Evolutionary conservation across 2,113 vertebrate species (phyloP).

Genomic region (Gymnarchus niloticus): DNA sequence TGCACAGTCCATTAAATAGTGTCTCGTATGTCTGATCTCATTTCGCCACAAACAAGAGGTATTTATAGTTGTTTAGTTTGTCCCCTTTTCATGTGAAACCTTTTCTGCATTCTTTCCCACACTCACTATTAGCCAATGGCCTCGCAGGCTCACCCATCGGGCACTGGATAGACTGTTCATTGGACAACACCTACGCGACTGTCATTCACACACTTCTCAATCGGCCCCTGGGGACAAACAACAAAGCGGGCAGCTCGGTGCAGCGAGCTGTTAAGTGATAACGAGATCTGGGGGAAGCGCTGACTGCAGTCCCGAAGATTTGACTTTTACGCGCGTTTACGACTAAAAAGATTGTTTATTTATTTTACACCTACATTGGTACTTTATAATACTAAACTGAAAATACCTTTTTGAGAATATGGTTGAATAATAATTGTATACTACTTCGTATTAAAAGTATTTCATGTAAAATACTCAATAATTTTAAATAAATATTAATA

Average conservation of each 20-base stretch:
- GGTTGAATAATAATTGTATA: not conserved
- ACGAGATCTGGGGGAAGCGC: constrained; percentile 50
- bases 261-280: constrained; percentile 53
- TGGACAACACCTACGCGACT: constrained; percentile 66
- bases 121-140: constrained; percentile 75
- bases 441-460: not conserved
- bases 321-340: constrained; percentile 8
- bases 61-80: constrained; percentile 71
- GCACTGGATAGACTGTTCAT: constrained; percentile 61
- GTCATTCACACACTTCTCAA: constrained; percentile 82
- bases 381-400: not conserved
- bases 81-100: constrained; percentile 86
- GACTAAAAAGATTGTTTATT: not conserved
- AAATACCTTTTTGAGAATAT: not conserved
- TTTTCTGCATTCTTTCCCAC: constrained; percentile 87
- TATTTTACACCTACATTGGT: not conserved
- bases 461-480: not conserved
- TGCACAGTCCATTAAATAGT: constrained; percentile 24
- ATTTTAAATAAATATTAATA: not conserved
- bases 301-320: constrained; percentile 54
- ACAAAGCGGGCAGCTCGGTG: constrained; percentile 62
- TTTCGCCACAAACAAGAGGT: constrained; percentile 59
- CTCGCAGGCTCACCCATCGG: constrained; percentile 59
- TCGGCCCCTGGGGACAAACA: constrained; percentile 71
- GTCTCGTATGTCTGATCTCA: constrained; percentile 42